Evolutionary conservation across 2,113 vertebrate species (phyloP).

Genomic region (Gymnorhina tibicen): DNA sequence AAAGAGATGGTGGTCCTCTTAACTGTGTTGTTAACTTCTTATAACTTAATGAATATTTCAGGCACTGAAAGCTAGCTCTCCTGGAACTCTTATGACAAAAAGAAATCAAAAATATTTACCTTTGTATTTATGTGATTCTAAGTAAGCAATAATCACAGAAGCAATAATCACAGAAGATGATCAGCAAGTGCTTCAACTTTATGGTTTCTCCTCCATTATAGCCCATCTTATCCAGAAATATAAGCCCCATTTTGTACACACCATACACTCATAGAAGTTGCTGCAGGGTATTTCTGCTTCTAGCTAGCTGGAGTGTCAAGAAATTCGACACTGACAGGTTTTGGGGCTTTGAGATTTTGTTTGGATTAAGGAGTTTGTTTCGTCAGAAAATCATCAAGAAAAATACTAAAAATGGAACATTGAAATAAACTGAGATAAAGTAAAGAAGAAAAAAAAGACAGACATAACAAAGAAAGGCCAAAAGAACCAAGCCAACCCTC

Average conservation of each 20-base stretch:
- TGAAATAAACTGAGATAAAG: not conserved
- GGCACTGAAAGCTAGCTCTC: not conserved
- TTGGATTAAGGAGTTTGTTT: not conserved
- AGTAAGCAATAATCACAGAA: not conserved
- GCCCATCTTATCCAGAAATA: not conserved
- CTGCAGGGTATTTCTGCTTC: not conserved
- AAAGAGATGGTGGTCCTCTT: not conserved
- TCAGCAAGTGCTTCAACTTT: not conserved
- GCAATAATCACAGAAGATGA: not conserved
- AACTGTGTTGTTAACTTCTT: not conserved
- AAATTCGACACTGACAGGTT: not conserved
- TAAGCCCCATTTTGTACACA: not conserved
- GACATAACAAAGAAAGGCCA: no score
- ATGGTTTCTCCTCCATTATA: not conserved
- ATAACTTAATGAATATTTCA: not conserved
- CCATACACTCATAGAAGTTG: not conserved
- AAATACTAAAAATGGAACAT: not conserved
- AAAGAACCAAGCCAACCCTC: not conserved
- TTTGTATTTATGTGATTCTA: not conserved
- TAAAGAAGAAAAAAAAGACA: not conserved
- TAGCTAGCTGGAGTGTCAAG: not conserved
- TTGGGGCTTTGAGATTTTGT: not conserved
- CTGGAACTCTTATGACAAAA: not conserved
- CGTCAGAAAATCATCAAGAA: not conserved
- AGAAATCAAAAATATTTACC: not conserved